Conservation (phyloP, 2,888 invertebrate species). For the Calliphora vomitoria region DNA sequence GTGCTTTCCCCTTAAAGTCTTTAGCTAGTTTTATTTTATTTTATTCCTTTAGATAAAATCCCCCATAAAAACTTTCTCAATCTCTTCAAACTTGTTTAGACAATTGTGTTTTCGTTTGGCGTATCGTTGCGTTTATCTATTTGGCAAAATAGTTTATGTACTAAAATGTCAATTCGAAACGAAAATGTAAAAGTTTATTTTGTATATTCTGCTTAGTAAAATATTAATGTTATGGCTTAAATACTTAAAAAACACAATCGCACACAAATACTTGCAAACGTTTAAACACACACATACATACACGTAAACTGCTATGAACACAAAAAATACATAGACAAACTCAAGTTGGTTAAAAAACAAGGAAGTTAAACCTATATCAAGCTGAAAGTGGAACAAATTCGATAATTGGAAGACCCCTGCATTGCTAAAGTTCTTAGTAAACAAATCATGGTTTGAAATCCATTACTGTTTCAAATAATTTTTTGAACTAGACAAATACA, state of each 20-base stretch:
- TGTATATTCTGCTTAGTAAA: conserved; percentile 24
- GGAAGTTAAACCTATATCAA: not conserved
- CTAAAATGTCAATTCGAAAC: conserved; percentile 21
- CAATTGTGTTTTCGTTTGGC: conserved; percentile 2
- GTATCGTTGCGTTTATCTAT: conserved; percentile 5
- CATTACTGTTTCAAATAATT: no score
- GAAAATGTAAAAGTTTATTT: conserved; percentile 33
- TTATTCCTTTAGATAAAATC: not conserved
- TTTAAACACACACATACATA: not conserved
- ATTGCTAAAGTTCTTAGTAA: no score
- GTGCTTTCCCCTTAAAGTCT: not conserved
- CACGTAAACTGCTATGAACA: not conserved
- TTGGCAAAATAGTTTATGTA: conserved; percentile 29
- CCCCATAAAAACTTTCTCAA: not conserved
- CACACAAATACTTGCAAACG: conserved; percentile 1
- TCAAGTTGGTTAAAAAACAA: not conserved
- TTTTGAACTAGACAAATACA: no score
- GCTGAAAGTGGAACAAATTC: no score
- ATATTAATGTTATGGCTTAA: conserved; percentile 60
- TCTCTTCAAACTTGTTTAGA: not conserved
- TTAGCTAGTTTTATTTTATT: not conserved
- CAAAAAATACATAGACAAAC: not conserved
- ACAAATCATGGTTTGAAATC: no score
- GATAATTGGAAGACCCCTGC: no score
- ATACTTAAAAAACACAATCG: conserved; percentile 47